These are phyloP conservation scores for Portunus trituberculatus DNA, from an alignment of 1,140 invertebrate genomes.

Conservation along the genomic window DNA sequence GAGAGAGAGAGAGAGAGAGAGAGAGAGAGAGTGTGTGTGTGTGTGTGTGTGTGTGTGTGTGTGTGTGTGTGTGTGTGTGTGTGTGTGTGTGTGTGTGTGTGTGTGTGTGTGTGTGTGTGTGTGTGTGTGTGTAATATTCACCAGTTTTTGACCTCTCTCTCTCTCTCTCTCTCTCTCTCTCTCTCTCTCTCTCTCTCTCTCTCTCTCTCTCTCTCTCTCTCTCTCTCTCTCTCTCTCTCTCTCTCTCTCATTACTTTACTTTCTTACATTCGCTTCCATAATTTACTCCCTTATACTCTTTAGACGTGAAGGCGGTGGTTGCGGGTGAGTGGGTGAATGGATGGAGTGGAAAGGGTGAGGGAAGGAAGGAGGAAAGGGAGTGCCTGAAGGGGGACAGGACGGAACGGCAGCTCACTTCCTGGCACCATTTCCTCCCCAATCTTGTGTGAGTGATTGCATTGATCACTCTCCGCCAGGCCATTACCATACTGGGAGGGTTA, in stretches of 20 bases:
- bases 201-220: background rate
- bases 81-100: no score
- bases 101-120: no score
- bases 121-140: no score
- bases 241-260: background rate
- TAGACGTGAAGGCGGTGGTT: background rate
- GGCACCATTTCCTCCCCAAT: conserved; percentile 64
- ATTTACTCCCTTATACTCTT: background rate
- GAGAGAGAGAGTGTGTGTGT: no score
- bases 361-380: background rate
- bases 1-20: no score
- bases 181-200: background rate
- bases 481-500: conserved; percentile 27
- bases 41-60: no score
- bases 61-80: no score
- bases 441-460: conserved; percentile 69
- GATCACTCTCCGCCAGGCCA: conserved; percentile 20
- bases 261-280: background rate
- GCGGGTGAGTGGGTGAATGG: background rate
- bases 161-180: conserved; percentile 10
- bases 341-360: background rate
- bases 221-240: background rate
- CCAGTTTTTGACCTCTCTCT: background rate
- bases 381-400: background rate
- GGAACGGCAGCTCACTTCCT: conserved; percentile 31